A percentile compares a stretch with the other conserved stretches of the same genome.
These are phyloP conservation scores for Naso thynnoides DNA, from an alignment of 2,797 vertebrate genomes.

Conservation along the genomic window DNA sequence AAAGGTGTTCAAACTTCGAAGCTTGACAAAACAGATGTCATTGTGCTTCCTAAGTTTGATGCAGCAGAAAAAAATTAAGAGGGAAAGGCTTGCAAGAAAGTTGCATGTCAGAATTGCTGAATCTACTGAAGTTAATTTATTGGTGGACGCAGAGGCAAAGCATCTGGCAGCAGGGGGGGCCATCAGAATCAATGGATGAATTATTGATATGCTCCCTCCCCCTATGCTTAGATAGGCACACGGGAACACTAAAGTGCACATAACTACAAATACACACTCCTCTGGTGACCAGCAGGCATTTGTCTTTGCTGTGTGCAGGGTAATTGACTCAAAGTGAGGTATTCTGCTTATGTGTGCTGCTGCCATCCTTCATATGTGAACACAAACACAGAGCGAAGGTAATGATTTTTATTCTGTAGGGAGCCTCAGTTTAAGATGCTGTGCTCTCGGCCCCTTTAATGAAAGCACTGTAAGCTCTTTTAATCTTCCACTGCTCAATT, in stretches of 20 bases:
- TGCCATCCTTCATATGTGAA: conserved; percentile 3
- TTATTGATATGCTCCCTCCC: conserved; percentile 82
- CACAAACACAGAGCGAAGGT: conserved; percentile 14
- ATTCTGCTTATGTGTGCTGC: conserved; percentile 5
- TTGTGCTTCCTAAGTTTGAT: not conserved
- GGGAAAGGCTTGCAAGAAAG: not conserved
- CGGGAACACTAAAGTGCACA: conserved; percentile 2
- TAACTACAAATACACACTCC: conserved; percentile 22
- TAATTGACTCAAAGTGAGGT: conserved; percentile 3
- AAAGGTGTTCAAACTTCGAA: no score
- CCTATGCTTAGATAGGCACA: conserved; percentile 40
- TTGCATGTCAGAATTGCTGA: conserved; percentile 43
- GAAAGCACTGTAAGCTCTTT: conserved; percentile 51
- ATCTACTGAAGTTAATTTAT: conserved; percentile 40
- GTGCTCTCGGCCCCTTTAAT: conserved; percentile 44
- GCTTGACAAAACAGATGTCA: no score
- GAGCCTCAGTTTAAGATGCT: conserved; percentile 21
- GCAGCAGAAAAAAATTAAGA: not conserved
- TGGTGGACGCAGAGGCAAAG: conserved; percentile 56
- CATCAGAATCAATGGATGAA: conserved; percentile 76
- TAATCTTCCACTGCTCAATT: conserved; percentile 56
- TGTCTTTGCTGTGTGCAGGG: conserved; percentile 36
- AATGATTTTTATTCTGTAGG: conserved; percentile 16
- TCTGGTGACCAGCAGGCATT: conserved; percentile 32
- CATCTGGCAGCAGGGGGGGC: conserved; percentile 57